phyloP scores from a whole-genome alignment of 2,888 invertebrate genomes.

The Chrysolina haemoptera region DNA sequence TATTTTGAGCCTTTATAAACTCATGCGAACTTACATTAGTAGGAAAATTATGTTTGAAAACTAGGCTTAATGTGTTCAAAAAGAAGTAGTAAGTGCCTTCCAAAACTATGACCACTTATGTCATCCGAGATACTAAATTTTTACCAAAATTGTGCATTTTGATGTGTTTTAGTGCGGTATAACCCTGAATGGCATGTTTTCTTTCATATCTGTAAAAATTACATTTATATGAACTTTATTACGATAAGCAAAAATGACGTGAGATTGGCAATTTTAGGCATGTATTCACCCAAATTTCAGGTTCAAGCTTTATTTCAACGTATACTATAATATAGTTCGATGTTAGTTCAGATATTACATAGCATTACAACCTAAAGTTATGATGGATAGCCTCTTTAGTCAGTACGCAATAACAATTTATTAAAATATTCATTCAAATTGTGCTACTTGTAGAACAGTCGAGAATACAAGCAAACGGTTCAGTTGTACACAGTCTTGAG shows the following conservation, averaged over 20 bases:
- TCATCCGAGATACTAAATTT: constrained; percentile 68
- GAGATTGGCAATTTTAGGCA: constrained; percentile 65
- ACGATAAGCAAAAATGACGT: constrained; percentile 67
- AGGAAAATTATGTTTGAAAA: constrained; percentile 67
- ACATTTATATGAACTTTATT: constrained; percentile 60
- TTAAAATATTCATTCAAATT: constrained; percentile 66
- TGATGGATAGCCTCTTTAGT: constrained; percentile 66
- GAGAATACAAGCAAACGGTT: constrained; percentile 63
- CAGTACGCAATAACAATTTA: constrained; percentile 68
- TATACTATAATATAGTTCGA: constrained; percentile 70
- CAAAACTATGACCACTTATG: constrained; percentile 78
- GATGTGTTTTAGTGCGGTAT: constrained; percentile 75
- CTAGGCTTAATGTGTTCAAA: constrained; percentile 85
- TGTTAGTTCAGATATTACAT: constrained; percentile 70
- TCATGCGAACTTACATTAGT: constrained; percentile 37
- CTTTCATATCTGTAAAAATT: constrained; percentile 69
- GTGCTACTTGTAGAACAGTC: constrained; percentile 69
- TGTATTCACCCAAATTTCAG: constrained; percentile 67
- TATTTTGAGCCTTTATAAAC: constrained; percentile 14
- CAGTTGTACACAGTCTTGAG: constrained; percentile 62
- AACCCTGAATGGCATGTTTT: constrained; percentile 83
- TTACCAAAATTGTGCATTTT: constrained; percentile 68
- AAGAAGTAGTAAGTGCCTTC: constrained; percentile 88
- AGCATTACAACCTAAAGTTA: constrained; percentile 64
- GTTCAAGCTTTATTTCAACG: constrained; percentile 70